Percentiles rank a stretch among this genome's conserved stretches.
Conservation (phyloP, 1,140 invertebrate genomes). For the Drosophila neocordata region DNA sequence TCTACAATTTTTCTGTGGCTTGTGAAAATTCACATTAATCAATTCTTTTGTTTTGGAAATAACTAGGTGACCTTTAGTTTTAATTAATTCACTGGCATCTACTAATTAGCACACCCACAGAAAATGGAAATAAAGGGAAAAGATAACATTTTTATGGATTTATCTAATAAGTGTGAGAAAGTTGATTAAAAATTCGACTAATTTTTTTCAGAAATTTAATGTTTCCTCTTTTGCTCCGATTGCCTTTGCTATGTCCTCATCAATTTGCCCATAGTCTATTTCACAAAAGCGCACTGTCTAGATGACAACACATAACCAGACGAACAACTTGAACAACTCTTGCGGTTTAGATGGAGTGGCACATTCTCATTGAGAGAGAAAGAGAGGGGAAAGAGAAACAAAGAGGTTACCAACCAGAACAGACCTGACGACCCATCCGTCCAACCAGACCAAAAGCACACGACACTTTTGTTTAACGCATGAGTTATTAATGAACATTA, state of each 20-base stretch:
- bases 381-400: conserved; percentile 3
- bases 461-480: conserved; percentile 63
- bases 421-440: conserved; percentile 15
- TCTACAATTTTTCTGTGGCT: background rate
- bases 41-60: conserved; percentile 70
- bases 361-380: conserved; percentile 9
- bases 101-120: conserved; percentile 11
- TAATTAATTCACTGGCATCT: conserved; percentile 45
- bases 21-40: conserved; percentile 74
- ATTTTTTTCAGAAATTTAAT: background rate
- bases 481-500: conserved; percentile 75
- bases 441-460: conserved; percentile 27
- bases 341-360: background rate
- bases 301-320: conserved; percentile 43
- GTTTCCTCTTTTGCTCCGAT: background rate
- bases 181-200: background rate
- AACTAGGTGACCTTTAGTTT: conserved; percentile 69
- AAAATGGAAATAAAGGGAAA: conserved; percentile 24
- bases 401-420: background rate
- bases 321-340: conserved; percentile 33
- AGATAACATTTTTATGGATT: conserved; percentile 7
- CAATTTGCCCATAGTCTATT: conserved; percentile 49
- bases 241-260: conserved; percentile 27
- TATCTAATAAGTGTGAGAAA: conserved; percentile 9
- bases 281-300: conserved; percentile 44